Percentiles rank a stretch among this genome's conserved stretches.
These are phyloP conservation scores for Schizotus pectinicornis DNA, from an alignment of 2,888 invertebrate species.

Conservation along the genomic window DNA sequence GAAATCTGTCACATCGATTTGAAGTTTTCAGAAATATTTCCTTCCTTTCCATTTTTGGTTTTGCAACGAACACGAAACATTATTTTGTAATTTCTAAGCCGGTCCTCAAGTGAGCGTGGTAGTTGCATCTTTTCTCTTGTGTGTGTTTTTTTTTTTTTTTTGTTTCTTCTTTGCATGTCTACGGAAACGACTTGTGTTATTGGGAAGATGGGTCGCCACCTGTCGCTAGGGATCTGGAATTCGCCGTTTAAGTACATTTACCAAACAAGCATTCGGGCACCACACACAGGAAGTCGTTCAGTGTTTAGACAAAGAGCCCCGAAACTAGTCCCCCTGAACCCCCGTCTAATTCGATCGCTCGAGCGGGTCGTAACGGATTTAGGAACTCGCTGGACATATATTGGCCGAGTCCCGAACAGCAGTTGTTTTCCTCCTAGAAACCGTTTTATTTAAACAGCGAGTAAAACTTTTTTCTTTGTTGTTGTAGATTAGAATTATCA, in stretches of 20 bases:
- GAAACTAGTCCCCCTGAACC: slow-evolving; percentile 23
- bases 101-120: no score
- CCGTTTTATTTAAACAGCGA: no score
- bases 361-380: slow-evolving; percentile 38
- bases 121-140: no score
- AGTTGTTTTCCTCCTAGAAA: not conserved
- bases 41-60: no score
- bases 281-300: slow-evolving; percentile 36
- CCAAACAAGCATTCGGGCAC: slow-evolving; percentile 10
- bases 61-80: no score
- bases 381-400: slow-evolving; percentile 14
- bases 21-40: no score
- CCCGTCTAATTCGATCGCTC: slow-evolving; percentile 29
- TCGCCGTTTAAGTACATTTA: slow-evolving; percentile 37
- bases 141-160: no score
- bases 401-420: not conserved
- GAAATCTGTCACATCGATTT: no score
- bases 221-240: slow-evolving; percentile 37
- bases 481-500: not conserved
- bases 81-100: no score
- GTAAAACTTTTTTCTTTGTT: slow-evolving; percentile 1
- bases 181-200: no score
- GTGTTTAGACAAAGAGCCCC: slow-evolving; percentile 39
- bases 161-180: not conserved
- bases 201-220: slow-evolving; percentile 29